Conservation (phyloP, 2,113 vertebrate genomes). For the Dicaeum eximium region DNA sequence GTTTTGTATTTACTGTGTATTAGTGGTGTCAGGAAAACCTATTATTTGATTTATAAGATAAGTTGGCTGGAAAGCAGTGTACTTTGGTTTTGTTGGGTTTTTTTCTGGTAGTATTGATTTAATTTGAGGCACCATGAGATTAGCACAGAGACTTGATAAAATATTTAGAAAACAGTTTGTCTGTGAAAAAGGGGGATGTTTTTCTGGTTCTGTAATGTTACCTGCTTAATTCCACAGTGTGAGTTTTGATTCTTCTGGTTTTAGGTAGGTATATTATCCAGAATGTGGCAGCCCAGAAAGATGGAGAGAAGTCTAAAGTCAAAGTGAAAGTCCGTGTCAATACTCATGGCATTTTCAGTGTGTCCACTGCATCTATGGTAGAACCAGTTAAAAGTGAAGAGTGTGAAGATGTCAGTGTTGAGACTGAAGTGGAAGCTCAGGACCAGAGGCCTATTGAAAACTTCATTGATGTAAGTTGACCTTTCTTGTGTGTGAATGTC, state of each 20-base stretch:
- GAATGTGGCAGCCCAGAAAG: slow-evolving; percentile 77
- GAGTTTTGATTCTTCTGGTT: not conserved
- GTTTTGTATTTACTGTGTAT: not conserved
- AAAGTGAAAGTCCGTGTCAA: slow-evolving; percentile 82
- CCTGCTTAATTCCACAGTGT: not conserved
- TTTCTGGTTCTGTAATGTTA: not conserved
- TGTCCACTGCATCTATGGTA: slow-evolving; percentile 79
- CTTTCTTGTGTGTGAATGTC: not conserved
- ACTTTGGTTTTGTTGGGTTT: not conserved
- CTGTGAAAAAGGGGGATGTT: not conserved
- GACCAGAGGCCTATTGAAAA: slow-evolving; percentile 57
- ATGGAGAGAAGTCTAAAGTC: slow-evolving; percentile 80
- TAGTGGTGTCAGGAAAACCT: not conserved
- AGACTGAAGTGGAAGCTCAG: slow-evolving; percentile 65
- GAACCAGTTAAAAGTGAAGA: slow-evolving; percentile 75
- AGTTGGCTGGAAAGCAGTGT: not conserved
- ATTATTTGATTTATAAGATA: not conserved
- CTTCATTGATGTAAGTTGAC: slow-evolving; percentile 69
- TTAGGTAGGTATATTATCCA: slow-evolving; percentile 80
- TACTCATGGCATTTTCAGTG: slow-evolving; percentile 77
- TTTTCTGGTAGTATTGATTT: not conserved
- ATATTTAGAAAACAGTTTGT: not conserved
- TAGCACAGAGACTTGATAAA: not conserved
- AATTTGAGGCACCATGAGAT: not conserved
- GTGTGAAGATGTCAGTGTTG: slow-evolving; percentile 47